A percentile compares a stretch with the other conserved stretches of the same genome.
phyloP scores from a whole-genome alignment of 1,140 invertebrate genomes.

The Pseudomyrmex dendroicus region DNA sequence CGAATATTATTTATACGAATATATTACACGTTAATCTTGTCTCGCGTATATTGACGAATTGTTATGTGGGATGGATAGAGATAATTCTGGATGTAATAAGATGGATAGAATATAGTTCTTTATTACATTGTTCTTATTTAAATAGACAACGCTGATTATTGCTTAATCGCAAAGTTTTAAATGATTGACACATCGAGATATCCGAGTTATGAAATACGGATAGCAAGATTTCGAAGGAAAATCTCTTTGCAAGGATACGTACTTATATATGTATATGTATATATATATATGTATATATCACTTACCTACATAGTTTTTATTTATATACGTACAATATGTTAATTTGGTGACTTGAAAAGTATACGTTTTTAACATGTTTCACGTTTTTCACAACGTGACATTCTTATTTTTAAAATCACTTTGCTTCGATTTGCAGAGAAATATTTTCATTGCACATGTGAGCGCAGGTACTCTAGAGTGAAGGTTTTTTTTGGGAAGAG shows the following conservation, averaged over 20 bases:
- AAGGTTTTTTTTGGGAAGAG: slow-evolving; percentile 41
- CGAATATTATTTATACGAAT: neutral
- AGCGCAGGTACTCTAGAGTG: slow-evolving; percentile 79
- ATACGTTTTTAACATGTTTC: slow-evolving; percentile 53
- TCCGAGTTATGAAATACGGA: slow-evolving; percentile 73
- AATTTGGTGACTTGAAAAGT: slow-evolving; percentile 74
- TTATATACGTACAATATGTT: no score
- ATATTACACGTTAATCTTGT: slow-evolving; percentile 3
- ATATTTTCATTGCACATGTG: slow-evolving; percentile 56
- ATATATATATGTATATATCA: slow-evolving; percentile 54
- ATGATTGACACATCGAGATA: slow-evolving; percentile 79
- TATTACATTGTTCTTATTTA: slow-evolving; percentile 71
- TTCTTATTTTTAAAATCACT: slow-evolving; percentile 37
- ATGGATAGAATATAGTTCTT: slow-evolving; percentile 68
- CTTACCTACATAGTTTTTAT: no score
- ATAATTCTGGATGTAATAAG: slow-evolving; percentile 21
- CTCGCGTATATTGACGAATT: neutral
- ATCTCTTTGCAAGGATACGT: slow-evolving; percentile 27
- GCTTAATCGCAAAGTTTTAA: slow-evolving; percentile 77
- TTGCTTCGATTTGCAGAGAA: slow-evolving; percentile 39
- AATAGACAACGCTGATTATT: slow-evolving; percentile 79
- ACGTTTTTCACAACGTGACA: slow-evolving; percentile 54
- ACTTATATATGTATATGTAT: slow-evolving; percentile 58
- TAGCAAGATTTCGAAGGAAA: slow-evolving; percentile 59
- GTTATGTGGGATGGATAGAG: neutral